Evolutionary conservation across 1,140 invertebrate genomes (phyloP), one percentile per base, ranked within the genome.

Genomic region (Harlomillsia oculata): DNA sequence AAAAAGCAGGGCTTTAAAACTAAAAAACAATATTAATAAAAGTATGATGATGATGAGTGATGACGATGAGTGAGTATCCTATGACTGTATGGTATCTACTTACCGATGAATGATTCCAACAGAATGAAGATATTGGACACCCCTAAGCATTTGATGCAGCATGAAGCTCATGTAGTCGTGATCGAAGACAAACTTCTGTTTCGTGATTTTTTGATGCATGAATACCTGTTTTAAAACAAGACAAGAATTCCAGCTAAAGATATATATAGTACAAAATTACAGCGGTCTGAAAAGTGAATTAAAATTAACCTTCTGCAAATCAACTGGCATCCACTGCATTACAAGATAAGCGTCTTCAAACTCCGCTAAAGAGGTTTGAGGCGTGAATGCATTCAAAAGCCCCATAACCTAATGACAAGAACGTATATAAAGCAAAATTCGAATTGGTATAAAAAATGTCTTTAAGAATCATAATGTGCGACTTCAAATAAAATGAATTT

Each of bases 271-370:
- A 14, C 39, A 14, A 5, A 36, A 36, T 21, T 44, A 5, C 18
- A 55, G 9, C 23, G 34, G 16, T 20, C 9, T 21, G 21, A n/a
- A 18, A 21, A 4, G 32, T 34, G 25, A 13, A 53, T n/a, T 11
- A 34, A 29, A 53, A 51, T 5, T 23, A 34, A 40, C n/a, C 20
- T 40, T 9, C 37, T 48, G 98, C 95, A 77, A 95, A 97, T 52
- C 99, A 78, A 77, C 98, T 99, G 21, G 96, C 97, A 77, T 99
- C 96, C 96, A 99, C 75, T 99, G 96, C 96, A 99, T 99, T 53
- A 99, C 96, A 64, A 99, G 79, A 75, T 99, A 96, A 62, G 97
- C 91, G 77, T 97, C 94, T 77, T 94, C 89, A 77, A 99, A 98
- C 72, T 97, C 94, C 71, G 97, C 92, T 68, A 98, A 77, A 58